Percentiles rank a stretch among this genome's conserved stretches.
These are phyloP conservation scores for Chymomyza fuscimana DNA, from an alignment of 2,888 invertebrate species.

Conservation along the genomic window DNA sequence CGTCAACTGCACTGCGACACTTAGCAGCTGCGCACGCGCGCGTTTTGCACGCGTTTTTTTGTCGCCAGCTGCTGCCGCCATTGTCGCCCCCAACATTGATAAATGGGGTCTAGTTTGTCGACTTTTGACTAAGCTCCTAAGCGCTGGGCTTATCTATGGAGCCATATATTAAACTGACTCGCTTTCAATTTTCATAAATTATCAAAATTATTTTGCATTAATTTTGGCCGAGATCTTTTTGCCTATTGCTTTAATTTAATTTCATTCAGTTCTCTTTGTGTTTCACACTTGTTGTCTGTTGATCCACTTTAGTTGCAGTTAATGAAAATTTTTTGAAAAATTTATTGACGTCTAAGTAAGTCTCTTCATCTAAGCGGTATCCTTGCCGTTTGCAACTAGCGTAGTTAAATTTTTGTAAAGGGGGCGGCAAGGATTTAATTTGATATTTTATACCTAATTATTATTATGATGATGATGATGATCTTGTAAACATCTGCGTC, in stretches of 20 bases:
- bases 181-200: constrained; percentile 12
- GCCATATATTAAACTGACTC: neutral
- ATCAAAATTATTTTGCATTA: constrained; percentile 1
- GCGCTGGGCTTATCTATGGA: neutral
- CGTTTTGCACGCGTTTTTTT: constrained; percentile 30
- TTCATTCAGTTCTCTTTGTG: neutral
- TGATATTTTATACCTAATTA: too few relatives aligned
- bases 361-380: neutral
- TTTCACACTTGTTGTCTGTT: neutral
- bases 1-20: constrained; percentile 10
- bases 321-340: neutral
- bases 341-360: neutral
- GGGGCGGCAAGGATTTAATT: too few relatives aligned
- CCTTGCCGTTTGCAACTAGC: neutral
- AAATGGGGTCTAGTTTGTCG: constrained; percentile 7
- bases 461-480: too few relatives aligned
- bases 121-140: neutral
- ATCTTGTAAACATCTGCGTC: too few relatives aligned
- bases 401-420: too few relatives aligned
- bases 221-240: neutral
- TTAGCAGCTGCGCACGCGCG: constrained; percentile 40
- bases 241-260: neutral
- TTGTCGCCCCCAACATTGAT: constrained; percentile 1
- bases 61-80: neutral
- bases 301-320: neutral